A percentile compares a stretch with the other conserved stretches of the same genome.
Conservation (phyloP, 92 coral and sea anemone species). For the Plumapathes pennacea region DNA sequence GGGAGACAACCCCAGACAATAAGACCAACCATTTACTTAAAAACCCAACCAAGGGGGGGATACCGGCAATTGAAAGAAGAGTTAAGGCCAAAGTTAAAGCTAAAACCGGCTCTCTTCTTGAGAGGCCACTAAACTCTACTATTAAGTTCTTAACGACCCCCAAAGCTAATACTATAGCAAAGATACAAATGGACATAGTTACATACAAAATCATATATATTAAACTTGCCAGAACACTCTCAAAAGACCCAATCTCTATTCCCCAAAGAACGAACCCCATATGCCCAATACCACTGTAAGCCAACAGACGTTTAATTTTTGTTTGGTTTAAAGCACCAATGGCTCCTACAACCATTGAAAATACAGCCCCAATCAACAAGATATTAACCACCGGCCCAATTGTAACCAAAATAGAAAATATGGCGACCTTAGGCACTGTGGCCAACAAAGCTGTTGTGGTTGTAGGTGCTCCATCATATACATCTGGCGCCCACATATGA, state of each 20-base stretch:
- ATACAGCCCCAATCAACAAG: constrained; percentile 61
- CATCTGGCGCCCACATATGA: constrained; percentile 95
- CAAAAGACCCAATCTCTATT: constrained; percentile 78
- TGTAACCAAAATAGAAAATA: constrained; percentile 72
- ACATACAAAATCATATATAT: constrained; percentile 71
- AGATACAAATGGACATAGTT: constrained; percentile 66
- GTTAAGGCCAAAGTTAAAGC: constrained; percentile 68
- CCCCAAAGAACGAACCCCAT: constrained; percentile 90
- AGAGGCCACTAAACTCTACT: constrained; percentile 78
- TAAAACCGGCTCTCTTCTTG: constrained; percentile 65
- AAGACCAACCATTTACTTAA: constrained; percentile 76
- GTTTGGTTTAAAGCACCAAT: constrained; percentile 90
- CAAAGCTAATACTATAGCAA: constrained; percentile 68
- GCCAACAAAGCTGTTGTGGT: constrained; percentile 72
- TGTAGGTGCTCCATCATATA: constrained; percentile 88
- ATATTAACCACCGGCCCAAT: constrained; percentile 76
- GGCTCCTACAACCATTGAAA: constrained; percentile 80
- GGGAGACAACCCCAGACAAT: constrained; percentile 63
- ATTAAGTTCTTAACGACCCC: constrained; percentile 62
- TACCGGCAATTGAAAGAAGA: constrained; percentile 78
- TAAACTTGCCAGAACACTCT: constrained; percentile 77
- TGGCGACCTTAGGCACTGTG: constrained; percentile 74
- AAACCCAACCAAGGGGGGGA: constrained; percentile 85
- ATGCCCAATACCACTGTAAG: constrained; percentile 86
- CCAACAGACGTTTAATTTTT: constrained; percentile 80